Evolutionary conservation across 2,797 vertebrate genomes (phyloP).

Genomic region (Varecia variegata): DNA sequence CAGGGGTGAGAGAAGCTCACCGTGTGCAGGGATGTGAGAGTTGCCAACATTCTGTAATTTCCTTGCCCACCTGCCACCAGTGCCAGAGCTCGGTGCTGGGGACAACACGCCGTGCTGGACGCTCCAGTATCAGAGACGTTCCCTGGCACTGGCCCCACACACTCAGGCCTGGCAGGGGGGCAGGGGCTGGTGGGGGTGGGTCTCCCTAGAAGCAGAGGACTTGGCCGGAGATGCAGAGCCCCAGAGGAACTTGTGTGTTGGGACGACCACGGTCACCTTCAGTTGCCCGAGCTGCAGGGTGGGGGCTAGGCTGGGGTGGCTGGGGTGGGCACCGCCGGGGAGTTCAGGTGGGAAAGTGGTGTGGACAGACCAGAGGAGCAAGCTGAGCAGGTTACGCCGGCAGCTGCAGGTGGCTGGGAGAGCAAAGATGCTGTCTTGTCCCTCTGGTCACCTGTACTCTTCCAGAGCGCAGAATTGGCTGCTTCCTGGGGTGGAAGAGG

Average conservation of each 20-base stretch:
- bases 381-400: not conserved
- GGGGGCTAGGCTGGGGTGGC: not conserved
- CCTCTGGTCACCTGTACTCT: not conserved
- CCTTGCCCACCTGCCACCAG: fast-evolving
- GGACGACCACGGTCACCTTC: not conserved
- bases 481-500: not conserved
- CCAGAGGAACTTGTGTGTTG: not conserved
- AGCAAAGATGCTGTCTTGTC: not conserved
- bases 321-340: not conserved
- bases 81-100: not conserved
- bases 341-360: fast-evolving
- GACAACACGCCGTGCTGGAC: fast-evolving
- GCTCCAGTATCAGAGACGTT: fast-evolving
- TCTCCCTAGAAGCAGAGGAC: fast-evolving
- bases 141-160: not conserved
- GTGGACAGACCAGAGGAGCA: no score
- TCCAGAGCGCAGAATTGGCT: not conserved
- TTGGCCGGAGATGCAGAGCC: not conserved
- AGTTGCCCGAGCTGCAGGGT: not conserved
- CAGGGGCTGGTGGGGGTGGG: no score
- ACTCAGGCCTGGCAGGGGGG: not conserved
- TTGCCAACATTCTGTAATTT: fast-evolving
- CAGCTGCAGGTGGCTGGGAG: not conserved
- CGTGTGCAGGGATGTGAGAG: fast-evolving
- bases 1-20: fast-evolving